Evolutionary conservation across 2,888 invertebrate genomes (phyloP), one percentile per base, ranked within the genome.

Genomic region (Drosophila tanythrix): DNA sequence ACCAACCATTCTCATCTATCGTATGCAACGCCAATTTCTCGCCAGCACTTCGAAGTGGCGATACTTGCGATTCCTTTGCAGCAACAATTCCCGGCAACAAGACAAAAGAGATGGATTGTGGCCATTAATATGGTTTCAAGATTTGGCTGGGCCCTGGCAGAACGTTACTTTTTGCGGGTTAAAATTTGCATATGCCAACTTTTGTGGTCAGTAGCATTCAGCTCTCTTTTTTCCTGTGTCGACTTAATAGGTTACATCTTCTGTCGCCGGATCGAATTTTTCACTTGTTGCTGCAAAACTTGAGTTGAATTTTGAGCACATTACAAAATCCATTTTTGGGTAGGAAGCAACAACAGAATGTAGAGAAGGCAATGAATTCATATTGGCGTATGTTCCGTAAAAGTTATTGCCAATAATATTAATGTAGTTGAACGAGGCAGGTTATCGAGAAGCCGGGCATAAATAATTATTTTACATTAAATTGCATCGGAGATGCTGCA

Each of bases 81-180:
- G 50, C 21, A 6, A n/a, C n/a, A n/a, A n/a, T 62, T 8, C 89
- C 84, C 0, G 80, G 84, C 56, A 87, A 0, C n/a, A 62, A 56
- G 0, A 57, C 51, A 57, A 67, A 71, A 1, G 25, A 29, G 50
- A 64, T 2, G 71, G 61, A 59, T 76, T 69, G 27, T 77, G 63
- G 1, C 79, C 79, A 0, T 53, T 5, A 15, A 29, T 8, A 21
- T 3, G 21, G 10, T 27, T 40, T 5, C 5, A 4, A 48, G 15
- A 4, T 15, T 27, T 4, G 18, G 0, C n/a, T 4, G 15, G 1
- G 18, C 25, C 33, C 10, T n/a, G 2, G 10, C 8, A 43, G 10
- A 40, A 5, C 2, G 5, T n/a, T 43, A 43, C n/a, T 43, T 43
- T n/a, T 2, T 6, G n/a, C 5, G 5, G 11, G 5, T 43, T 43